Evolutionary conservation across 2,888 invertebrate genomes (phyloP), one percentile per base, ranked within the genome.

Genomic region (Acleris laterana): DNA sequence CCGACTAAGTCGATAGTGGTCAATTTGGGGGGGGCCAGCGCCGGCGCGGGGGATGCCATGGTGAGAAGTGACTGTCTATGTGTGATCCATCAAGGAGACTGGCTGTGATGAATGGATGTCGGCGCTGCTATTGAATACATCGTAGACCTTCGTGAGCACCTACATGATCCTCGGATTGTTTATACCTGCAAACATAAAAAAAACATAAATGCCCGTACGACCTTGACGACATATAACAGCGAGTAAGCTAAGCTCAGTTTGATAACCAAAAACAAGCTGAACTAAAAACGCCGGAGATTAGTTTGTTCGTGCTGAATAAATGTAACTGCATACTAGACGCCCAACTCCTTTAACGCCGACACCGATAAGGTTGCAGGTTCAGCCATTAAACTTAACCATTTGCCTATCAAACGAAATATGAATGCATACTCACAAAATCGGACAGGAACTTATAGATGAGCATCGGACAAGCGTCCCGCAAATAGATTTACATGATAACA

Each of bases 1-100:
- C 94, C 92, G 42, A 89, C 80, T 73, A 84, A 75, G 70, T 90
- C 88, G 61, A 93, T 85, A 69, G 90, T 82, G 62, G 90, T 91
- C 69, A 77, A 83, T 75, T 89, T 90, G 62, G 75, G 73, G 69
- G 68, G 74, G 68, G 61, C 67, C 68, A 60, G 61, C 62, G 51
- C 71, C 69, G 56, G 62, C 58, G 63, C 46, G 64, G 62, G 63
- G 38, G 85, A 83, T 78, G 84, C 87, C 88, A 88, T 88, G 70
- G 69, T 77, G 68, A 69, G 58, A 71, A 20, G 3, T 69, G 70
- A n/a, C 56, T 69, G 73, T 20, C 82, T 88, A 89, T 68, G 87
- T 87, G 76, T 87, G 83, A 82, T 90, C 90, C 89, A 90, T 89
- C 79, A 87, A 89, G 72, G 71, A 69, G 64, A 77, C 75, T 76